Base-by-base conservation (phyloP, 2,888 invertebrate genomes). In the Acanthosepion esculentum region DNA sequence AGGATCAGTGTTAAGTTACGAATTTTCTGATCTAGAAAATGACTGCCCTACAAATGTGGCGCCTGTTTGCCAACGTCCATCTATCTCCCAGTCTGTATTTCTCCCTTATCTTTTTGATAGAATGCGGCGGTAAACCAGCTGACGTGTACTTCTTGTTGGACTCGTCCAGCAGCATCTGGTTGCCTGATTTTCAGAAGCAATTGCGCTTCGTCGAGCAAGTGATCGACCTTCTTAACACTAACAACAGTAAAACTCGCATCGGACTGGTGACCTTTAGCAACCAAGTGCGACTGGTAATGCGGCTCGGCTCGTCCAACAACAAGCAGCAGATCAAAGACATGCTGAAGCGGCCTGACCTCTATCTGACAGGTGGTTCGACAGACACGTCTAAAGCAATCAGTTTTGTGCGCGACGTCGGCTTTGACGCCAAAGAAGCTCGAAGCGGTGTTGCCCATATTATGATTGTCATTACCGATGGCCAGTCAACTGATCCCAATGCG, bases 401-500 rank as follows among this genome's bases (percentile, higher is more conserved):
- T 23, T 95, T 96, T 94, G 95, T 96, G 23, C 95, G 96, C 5
- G 94, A 95, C 20, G 95, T 95, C 50, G 96, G 96, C 23, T 96
- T 96, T 92, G 50, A 95, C 4, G 91, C 94, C 1, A 93, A 55
- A 23, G 94, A 95, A 3, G 95, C 95, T 12, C 94, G 97, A 53
- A 94, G 94, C 0, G 95, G 95, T 18, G 96, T 96, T 29, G 96
- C 96, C 0, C 95, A 96, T 92, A 96, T 97, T 20, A 97, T 95
- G 7, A 96, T 97, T 33, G 95, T 97, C 23, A 95, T 97, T 23
- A 97, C 97, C 2, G 97, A 97, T 94, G 97, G 97, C 8, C 95
- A 96, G 48, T 97, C 97, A 0, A 94, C 96, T 18, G 95, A 96
- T 94, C 96, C 96, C 50, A 95, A 95, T 6, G 94, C 94, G 59